Percentiles rank a stretch among this genome's conserved stretches.
These are phyloP conservation scores for Stenoptilia bipunctidactyla DNA, from an alignment of 2,888 invertebrate species.

Conservation along the genomic window DNA sequence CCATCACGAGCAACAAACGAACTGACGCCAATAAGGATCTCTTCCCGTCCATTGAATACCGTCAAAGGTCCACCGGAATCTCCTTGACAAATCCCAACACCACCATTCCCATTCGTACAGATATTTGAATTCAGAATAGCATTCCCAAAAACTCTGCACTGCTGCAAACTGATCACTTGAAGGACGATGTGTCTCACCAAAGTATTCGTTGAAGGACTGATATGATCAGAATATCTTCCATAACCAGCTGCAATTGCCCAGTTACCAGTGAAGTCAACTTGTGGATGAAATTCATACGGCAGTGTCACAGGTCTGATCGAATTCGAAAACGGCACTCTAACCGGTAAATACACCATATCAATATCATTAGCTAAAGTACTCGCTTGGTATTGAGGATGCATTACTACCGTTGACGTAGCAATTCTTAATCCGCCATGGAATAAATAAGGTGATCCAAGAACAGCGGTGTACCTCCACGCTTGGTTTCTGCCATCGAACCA, in stretches of 20 bases:
- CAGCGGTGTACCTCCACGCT: constrained; percentile 39
- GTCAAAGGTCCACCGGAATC: constrained; percentile 49
- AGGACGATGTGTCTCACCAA: constrained; percentile 37
- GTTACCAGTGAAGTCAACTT: constrained; percentile 26
- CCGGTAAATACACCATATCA: constrained; percentile 37
- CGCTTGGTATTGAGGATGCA: constrained; percentile 33
- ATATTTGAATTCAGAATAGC: constrained; percentile 37
- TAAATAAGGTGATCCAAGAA: constrained; percentile 38
- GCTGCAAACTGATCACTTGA: constrained; percentile 28
- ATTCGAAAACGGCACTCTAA: constrained; percentile 23
- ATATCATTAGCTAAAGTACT: constrained; percentile 44
- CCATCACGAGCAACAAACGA: constrained; percentile 45
- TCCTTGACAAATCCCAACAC: constrained; percentile 47
- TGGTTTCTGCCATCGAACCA: constrained; percentile 41
- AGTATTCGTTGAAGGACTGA: constrained; percentile 31
- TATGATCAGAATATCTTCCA: constrained; percentile 40
- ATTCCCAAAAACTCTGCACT: constrained; percentile 32
- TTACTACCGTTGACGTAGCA: constrained; percentile 22
- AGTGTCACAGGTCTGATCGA: constrained; percentile 32
- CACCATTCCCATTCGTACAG: constrained; percentile 42
- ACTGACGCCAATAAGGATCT: constrained; percentile 43
- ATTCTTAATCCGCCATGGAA: constrained; percentile 43
- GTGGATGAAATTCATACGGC: constrained; percentile 24
- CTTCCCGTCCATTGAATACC: constrained; percentile 25
- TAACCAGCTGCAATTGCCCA: constrained; percentile 39